Evolutionary conservation across 2,888 invertebrate genomes (phyloP).

Genomic region (Emesis castigata): DNA sequence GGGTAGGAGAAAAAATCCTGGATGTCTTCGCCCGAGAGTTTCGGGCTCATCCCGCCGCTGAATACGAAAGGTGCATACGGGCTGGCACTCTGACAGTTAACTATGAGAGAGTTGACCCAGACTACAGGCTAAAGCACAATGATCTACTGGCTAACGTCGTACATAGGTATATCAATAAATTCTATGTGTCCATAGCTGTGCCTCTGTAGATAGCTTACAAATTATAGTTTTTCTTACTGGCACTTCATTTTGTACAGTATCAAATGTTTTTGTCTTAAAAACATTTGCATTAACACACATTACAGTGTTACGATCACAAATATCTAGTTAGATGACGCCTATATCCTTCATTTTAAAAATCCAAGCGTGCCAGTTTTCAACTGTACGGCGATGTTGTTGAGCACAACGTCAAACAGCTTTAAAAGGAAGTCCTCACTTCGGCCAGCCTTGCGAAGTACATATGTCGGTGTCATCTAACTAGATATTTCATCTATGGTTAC

Average conservation of each 20-base stretch:
- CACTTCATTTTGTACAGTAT: conserved; percentile 57
- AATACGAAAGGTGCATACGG: conserved; percentile 97
- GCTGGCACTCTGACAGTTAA: conserved; percentile 97
- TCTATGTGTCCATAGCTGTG: conserved; percentile 46
- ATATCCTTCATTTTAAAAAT: no score
- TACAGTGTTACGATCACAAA: not conserved
- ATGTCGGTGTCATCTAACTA: no score
- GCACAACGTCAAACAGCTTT: no score
- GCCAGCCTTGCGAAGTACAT: no score
- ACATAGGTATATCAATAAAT: conserved; percentile 92
- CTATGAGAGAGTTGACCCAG: conserved; percentile 96
- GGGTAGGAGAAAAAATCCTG: conserved; percentile 97
- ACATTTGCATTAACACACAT: not conserved
- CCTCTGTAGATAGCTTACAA: conserved; percentile 70
- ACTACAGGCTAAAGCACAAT: conserved; percentile 97
- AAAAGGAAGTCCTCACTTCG: no score
- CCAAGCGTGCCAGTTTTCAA: no score
- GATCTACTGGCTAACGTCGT: conserved; percentile 97
- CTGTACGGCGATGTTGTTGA: no score
- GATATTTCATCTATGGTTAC: not conserved
- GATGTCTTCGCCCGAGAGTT: conserved; percentile 98
- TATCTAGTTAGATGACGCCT: no score
- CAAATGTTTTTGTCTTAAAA: conserved; percentile 14
- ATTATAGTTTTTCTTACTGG: conserved; percentile 50
- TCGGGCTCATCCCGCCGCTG: conserved; percentile 97